These are phyloP conservation scores for Pseudopleuronectes americanus DNA, from an alignment of 2,797 vertebrate genomes.

Conservation along the genomic window DNA sequence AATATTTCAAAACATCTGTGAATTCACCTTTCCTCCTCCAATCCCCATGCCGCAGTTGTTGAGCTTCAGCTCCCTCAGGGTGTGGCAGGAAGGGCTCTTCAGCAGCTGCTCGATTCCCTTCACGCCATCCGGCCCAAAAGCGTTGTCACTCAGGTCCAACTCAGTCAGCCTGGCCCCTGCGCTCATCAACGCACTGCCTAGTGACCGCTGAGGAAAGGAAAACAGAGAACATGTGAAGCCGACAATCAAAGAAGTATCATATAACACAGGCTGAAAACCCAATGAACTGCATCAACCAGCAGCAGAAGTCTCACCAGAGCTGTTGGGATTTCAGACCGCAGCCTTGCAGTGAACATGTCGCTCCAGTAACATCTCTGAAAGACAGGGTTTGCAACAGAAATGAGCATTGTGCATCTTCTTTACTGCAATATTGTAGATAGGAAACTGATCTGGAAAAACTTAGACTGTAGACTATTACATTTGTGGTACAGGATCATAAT, in stretches of 20 bases:
- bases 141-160: conserved; percentile 96
- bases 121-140: conserved; percentile 95
- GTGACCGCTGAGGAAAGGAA: conserved; percentile 80
- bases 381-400: not conserved
- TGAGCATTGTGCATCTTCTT: not conserved
- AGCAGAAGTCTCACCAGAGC: conserved; percentile 86
- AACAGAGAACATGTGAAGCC: not conserved
- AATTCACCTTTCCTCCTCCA: conserved; percentile 92
- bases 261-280: not conserved
- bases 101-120: conserved; percentile 92
- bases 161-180: conserved; percentile 92
- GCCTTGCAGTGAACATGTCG: conserved; percentile 96
- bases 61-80: conserved; percentile 89
- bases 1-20: not conserved
- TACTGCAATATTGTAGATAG: not conserved
- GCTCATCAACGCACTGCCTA: conserved; percentile 89
- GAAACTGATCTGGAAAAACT: not conserved
- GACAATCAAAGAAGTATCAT: not conserved
- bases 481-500: too few species aligned
- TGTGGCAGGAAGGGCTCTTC: conserved; percentile 90
- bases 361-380: conserved; percentile 95
- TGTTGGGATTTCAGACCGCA: conserved; percentile 94
- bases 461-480: too few species aligned
- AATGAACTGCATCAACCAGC: not conserved
- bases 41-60: conserved; percentile 99